These are phyloP conservation scores for Anabas testudineus DNA, from an alignment of 2,797 vertebrate genomes.

Conservation along the genomic window DNA sequence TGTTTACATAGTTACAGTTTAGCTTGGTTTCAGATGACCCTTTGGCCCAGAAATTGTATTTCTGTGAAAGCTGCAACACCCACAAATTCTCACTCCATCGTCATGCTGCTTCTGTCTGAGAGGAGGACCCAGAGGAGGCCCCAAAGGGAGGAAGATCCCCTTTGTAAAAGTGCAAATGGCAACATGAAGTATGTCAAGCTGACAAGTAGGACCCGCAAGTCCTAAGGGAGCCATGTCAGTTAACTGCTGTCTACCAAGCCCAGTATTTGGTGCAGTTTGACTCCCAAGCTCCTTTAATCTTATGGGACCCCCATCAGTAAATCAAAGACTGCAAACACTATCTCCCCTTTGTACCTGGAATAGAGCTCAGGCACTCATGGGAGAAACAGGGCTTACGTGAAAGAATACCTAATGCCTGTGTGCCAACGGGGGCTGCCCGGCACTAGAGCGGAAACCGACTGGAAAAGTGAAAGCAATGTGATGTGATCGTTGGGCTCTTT, in stretches of 20 bases:
- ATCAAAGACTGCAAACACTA: conserved; percentile 79
- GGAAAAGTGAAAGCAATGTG: conserved; percentile 78
- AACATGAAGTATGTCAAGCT: conserved; percentile 76
- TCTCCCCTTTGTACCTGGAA: conserved; percentile 77
- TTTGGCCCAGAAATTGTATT: conserved; percentile 32
- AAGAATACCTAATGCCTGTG: conserved; percentile 77
- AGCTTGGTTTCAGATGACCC: conserved; percentile 26
- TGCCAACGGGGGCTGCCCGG: conserved; percentile 49
- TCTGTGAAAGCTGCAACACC: conserved; percentile 29
- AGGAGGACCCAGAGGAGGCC: conserved; percentile 46
- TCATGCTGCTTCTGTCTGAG: conserved; percentile 34
- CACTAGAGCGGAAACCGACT: conserved; percentile 68
- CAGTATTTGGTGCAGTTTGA: conserved; percentile 72
- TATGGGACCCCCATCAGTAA: conserved; percentile 67
- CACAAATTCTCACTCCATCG: conserved; percentile 20
- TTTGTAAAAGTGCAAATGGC: conserved; percentile 74
- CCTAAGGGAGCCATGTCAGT: conserved; percentile 71
- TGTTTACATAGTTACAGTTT: conserved; percentile 18
- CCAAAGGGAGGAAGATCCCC: conserved; percentile 52
- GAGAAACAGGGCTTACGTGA: conserved; percentile 66
- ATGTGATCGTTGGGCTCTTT: conserved; percentile 75
- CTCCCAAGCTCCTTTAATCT: conserved; percentile 71
- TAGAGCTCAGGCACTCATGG: conserved; percentile 65
- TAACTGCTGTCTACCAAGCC: conserved; percentile 73
- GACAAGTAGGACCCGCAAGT: conserved; percentile 63